These are phyloP conservation scores for Naso thynnoides DNA, from an alignment of 2,797 vertebrate genomes.

Conservation along the genomic window DNA sequence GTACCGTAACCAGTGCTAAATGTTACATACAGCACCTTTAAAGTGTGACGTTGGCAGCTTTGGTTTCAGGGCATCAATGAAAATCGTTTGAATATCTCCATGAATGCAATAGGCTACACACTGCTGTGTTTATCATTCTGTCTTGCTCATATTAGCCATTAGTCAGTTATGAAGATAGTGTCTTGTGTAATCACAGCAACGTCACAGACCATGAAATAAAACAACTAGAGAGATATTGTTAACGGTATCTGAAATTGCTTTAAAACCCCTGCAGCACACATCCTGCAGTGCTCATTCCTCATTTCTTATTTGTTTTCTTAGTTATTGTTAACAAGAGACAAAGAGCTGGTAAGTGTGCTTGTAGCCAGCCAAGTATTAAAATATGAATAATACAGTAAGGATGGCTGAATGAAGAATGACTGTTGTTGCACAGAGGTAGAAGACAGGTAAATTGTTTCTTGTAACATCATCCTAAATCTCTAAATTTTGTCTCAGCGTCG, in stretches of 20 bases:
- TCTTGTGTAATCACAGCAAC: background rate
- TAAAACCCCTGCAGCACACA: constrained; percentile 22
- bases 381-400: background rate
- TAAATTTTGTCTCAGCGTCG: fast-evolving
- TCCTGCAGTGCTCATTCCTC: background rate
- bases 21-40: too few relatives aligned
- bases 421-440: background rate
- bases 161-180: background rate
- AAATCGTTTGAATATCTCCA: background rate
- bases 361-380: background rate
- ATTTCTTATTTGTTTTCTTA: background rate
- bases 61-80: background rate
- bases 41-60: too few relatives aligned
- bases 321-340: background rate
- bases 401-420: background rate
- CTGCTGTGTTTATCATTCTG: background rate
- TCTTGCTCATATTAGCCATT: background rate
- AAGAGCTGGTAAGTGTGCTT: background rate
- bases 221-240: background rate
- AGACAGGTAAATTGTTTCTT: background rate
- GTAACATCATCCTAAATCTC: background rate
- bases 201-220: constrained; percentile 14
- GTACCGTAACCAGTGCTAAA: too few relatives aligned
- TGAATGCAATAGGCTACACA: too few relatives aligned
- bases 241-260: constrained; percentile 22